phyloP scores from a whole-genome alignment of 2,797 vertebrate species.

The Distichodus sexfasciatus region DNA sequence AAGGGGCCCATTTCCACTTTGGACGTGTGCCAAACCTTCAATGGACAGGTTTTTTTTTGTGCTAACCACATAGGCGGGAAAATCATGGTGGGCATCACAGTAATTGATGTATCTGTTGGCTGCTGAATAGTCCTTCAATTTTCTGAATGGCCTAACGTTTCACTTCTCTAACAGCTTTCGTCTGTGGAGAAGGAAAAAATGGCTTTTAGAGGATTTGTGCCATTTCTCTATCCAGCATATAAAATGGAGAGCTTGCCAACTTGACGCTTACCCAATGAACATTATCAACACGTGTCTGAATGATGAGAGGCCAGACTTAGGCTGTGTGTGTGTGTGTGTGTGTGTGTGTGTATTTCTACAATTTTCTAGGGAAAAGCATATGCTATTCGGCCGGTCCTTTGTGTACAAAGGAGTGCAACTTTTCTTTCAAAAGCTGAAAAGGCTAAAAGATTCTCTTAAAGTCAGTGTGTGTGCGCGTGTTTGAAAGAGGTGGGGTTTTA shows the following conservation, averaged over 20 bases:
- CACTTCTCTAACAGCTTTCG: background rate
- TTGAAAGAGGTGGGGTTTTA: too few species aligned
- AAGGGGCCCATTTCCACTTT: background rate
- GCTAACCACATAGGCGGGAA: background rate
- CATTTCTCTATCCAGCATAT: background rate
- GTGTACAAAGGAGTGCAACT: too few species aligned
- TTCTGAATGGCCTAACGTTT: background rate
- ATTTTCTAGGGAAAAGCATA: too few species aligned
- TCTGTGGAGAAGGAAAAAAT: background rate
- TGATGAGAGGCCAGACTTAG: background rate
- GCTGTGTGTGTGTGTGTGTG: background rate
- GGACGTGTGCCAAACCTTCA: background rate
- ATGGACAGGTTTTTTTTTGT: background rate
- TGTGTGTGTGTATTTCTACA: too few species aligned
- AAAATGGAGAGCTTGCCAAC: background rate
- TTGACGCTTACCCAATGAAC: background rate
- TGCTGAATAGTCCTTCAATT: background rate
- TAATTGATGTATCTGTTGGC: background rate
- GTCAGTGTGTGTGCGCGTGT: too few species aligned
- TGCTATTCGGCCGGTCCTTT: too few species aligned
- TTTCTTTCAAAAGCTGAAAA: too few species aligned
- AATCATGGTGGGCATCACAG: background rate
- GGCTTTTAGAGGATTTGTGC: slow-evolving; percentile 2
- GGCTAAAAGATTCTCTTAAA: too few species aligned
- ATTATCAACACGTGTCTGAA: background rate